Conservation (phyloP, 2,797 vertebrate genomes). For the Argya squamiceps region DNA sequence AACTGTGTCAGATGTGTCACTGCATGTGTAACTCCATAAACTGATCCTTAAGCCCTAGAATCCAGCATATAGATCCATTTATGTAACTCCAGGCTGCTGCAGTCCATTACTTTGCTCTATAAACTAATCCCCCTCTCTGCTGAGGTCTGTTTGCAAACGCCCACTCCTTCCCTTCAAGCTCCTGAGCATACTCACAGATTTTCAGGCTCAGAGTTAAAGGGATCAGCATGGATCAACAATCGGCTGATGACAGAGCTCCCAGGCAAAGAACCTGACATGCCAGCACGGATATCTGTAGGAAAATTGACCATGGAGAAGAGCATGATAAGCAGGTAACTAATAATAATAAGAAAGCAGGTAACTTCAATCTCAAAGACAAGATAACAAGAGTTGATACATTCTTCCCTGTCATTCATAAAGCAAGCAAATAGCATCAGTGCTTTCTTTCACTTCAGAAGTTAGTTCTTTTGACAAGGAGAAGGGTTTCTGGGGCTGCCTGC, state of each 20-base stretch:
- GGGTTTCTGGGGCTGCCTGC: neutral
- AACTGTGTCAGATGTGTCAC: neutral
- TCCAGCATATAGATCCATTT: neutral
- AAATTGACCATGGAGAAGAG: neutral
- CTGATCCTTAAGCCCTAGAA: neutral
- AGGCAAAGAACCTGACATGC: constrained; percentile 88
- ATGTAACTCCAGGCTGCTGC: neutral
- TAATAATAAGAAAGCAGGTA: neutral
- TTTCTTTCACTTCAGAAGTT: neutral
- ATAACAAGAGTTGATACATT: neutral
- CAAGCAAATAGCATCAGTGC: neutral
- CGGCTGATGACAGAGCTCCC: constrained; percentile 90
- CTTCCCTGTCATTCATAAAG: neutral
- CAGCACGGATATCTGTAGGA: constrained; percentile 80
- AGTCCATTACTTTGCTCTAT: neutral
- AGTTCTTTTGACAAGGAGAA: neutral
- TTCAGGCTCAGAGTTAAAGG: constrained; percentile 91
- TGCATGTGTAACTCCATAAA: neutral
- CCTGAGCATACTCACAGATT: constrained; percentile 84
- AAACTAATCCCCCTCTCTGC: neutral
- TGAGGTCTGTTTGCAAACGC: neutral
- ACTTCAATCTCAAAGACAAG: neutral
- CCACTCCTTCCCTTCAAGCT: neutral
- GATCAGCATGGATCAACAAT: constrained; percentile 90
- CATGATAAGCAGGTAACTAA: neutral